Evolutionary conservation across 2,113 vertebrate genomes (phyloP).

Genomic region (Paraplagusia blochii): DNA sequence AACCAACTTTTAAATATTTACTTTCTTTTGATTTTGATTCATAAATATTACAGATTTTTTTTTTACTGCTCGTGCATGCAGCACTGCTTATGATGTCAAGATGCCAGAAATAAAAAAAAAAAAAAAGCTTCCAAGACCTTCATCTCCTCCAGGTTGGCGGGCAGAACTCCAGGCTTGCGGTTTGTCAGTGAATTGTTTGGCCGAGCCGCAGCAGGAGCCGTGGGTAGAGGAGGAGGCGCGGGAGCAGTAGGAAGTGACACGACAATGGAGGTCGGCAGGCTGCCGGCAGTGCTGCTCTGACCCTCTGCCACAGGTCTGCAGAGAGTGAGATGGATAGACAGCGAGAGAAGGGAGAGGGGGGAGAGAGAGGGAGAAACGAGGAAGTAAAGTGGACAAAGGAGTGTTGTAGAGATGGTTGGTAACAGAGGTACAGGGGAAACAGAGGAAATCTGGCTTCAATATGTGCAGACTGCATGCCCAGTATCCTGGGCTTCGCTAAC

Average conservation of each 20-base stretch:
- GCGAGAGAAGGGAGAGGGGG: slow-evolving; percentile 17
- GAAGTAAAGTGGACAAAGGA: background rate
- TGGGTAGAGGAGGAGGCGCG: slow-evolving; percentile 47
- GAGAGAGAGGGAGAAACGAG: background rate
- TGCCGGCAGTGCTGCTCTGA: slow-evolving; percentile 71
- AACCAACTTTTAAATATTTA: too few species aligned
- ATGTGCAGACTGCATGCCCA: slow-evolving; percentile 28
- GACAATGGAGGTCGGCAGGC: slow-evolving; percentile 74
- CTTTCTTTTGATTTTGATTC: too few species aligned
- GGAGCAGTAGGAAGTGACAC: slow-evolving; percentile 72
- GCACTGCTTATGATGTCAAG: background rate
- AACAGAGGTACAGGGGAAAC: slow-evolving; percentile 10
- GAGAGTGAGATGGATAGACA: slow-evolving; percentile 12
- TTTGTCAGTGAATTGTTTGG: slow-evolving; percentile 72
- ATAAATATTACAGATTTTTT: too few species aligned
- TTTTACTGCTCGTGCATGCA: too few species aligned
- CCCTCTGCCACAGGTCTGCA: slow-evolving; percentile 85
- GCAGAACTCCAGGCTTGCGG: slow-evolving; percentile 87
- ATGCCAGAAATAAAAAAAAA: background rate
- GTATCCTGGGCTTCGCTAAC: slow-evolving; percentile 19
- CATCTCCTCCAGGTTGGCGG: slow-evolving; percentile 93
- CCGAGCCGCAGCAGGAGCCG: slow-evolving; percentile 42
- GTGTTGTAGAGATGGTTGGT: slow-evolving; percentile 26
- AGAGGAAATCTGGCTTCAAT: slow-evolving; percentile 24
- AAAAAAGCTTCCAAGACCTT: slow-evolving; percentile 78